Base-by-base conservation (phyloP, 2,888 invertebrate species). In the Pheosia tremula region DNA sequence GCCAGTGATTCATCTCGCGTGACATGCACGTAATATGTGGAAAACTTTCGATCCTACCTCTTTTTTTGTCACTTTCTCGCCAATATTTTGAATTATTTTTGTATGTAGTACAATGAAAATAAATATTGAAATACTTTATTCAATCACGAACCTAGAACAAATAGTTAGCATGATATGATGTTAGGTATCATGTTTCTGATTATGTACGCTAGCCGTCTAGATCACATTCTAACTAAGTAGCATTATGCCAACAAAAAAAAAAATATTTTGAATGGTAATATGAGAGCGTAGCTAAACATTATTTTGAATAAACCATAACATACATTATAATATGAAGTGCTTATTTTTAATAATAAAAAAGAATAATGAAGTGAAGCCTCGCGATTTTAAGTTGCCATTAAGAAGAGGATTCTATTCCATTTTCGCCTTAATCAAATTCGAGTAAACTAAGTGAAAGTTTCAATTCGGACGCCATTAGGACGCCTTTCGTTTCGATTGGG, bases 381-480 rank as follows among this genome's bases (percentile, higher is more conserved):
- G 38, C 36, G 49, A 45, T 67, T 66, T 60, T 56, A 73, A 66
- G 61, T 66, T 65, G 59, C 50, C 62, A 66, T 64, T 64, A 69
- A 68, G 52, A 68, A 66, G 68, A 67, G 67, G 73, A 80, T 80
- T 74, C 74, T 72, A 76, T 82, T 81, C 72, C 76, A 80, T 83
- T 85, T 85, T 77, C 70, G 75, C 76, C 71, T 81, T 82, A 85
- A 86, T 87, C 87, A 86, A 86, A 86, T 86, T 80, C 81, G 75
- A 81, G 80, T 69, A 81, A 86, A 85, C 80, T 82, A 83, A 85
- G 83, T 84, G 78, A 88, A 87, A 88, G 83, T 86, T 87, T 84
- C 85, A 85, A 85, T 88, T 87, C 79, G 73, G 79, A 61, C 67
- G 70, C 80, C 80, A 83, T 87, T 86, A 80, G 73, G 72, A 77